A percentile compares a stretch with the other conserved stretches of the same genome.
Conservation (phyloP, 2,888 invertebrate genomes). For the Steromphala cineraria region DNA sequence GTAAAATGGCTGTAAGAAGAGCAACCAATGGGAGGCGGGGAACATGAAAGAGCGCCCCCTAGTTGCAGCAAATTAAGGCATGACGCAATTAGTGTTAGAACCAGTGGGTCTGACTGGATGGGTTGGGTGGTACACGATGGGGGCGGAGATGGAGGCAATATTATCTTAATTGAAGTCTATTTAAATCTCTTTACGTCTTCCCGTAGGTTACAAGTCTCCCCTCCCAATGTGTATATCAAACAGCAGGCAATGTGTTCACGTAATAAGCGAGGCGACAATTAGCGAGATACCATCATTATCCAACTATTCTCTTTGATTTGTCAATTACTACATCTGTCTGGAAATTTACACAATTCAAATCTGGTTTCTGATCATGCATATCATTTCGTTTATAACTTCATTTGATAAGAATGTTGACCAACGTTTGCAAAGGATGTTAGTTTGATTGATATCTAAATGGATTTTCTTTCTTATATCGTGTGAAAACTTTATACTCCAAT, state of each 20-base stretch:
- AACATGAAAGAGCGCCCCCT: constrained; percentile 17
- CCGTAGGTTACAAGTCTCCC: not conserved
- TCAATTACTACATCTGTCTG: not conserved
- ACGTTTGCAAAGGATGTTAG: too few relatives aligned
- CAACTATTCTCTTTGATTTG: not conserved
- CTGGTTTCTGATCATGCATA: too few relatives aligned
- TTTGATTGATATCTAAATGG: too few relatives aligned
- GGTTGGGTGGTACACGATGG: not conserved
- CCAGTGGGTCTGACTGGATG: not conserved
- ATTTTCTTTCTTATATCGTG: too few relatives aligned
- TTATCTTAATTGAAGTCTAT: constrained; percentile 20
- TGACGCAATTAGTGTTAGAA: constrained; percentile 12
- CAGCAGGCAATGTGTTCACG: not conserved
- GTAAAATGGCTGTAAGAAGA: constrained; percentile 6
- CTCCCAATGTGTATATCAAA: not conserved
- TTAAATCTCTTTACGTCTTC: constrained; percentile 5
- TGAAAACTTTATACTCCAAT: too few relatives aligned
- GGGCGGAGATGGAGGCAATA: constrained; percentile 4
- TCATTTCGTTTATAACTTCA: too few relatives aligned
- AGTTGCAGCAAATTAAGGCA: not conserved
- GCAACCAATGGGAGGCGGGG: not conserved
- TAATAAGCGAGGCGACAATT: not conserved
- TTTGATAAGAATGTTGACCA: too few relatives aligned
- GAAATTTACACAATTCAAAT: not conserved
- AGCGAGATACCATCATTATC: not conserved